Percentiles rank a stretch among this genome's conserved stretches.
Evolutionary conservation across 2,888 invertebrate genomes (phyloP).

Genomic region (Steinernema scapterisci): DNA sequence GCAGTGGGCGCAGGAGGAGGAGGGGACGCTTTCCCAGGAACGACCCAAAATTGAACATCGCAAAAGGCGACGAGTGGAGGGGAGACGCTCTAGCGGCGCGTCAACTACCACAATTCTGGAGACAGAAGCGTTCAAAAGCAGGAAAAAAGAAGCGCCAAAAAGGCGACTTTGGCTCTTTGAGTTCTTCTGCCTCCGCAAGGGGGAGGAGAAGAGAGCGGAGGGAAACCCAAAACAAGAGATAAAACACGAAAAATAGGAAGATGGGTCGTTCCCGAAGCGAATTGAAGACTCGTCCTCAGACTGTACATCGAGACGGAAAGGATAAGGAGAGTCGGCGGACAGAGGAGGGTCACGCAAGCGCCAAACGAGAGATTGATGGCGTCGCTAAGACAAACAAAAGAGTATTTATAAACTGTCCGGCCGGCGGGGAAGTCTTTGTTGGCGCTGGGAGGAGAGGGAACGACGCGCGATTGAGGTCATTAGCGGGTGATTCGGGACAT

Average conservation of each 20-base stretch:
- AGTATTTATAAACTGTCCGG: slow-evolving; percentile 18
- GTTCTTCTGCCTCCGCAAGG: too few relatives aligned
- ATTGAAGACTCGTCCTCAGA: neutral
- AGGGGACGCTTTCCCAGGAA: neutral
- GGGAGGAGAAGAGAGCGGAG: too few relatives aligned
- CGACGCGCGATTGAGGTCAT: neutral
- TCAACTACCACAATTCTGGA: neutral
- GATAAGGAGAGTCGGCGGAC: neutral
- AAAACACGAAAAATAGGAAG: neutral
- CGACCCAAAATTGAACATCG: slow-evolving; percentile 29
- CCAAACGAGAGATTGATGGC: neutral
- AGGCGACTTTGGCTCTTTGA: neutral
- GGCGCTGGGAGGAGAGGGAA: neutral
- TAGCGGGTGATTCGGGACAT: too few relatives aligned
- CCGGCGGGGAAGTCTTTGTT: neutral
- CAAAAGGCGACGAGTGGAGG: neutral
- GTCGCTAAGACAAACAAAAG: slow-evolving; percentile 27
- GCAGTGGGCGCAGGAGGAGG: neutral
- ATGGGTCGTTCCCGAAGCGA: neutral
- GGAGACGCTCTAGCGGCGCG: neutral
- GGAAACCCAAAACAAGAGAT: slow-evolving; percentile 16
- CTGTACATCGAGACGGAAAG: neutral
- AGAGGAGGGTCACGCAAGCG: slow-evolving; percentile 19
- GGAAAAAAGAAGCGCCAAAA: neutral
- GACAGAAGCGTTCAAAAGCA: neutral